Percentiles rank a stretch among this genome's conserved stretches.
phyloP scores from a whole-genome alignment of 2,888 invertebrate genomes.

The Hypomecis punctinalis region DNA sequence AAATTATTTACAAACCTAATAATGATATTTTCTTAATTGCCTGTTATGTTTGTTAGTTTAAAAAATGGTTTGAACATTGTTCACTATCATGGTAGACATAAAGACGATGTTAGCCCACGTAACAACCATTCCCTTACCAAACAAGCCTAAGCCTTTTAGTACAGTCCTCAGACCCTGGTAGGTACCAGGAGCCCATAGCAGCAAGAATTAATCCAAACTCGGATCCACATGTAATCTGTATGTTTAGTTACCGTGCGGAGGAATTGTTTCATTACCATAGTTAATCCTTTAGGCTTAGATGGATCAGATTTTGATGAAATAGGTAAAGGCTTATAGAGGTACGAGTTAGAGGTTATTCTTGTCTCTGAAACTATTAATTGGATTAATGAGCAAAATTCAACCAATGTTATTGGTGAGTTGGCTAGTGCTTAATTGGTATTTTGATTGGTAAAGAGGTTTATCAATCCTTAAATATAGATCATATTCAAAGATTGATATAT shows the following conservation, averaged over 20 bases:
- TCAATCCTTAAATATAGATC: too few species aligned
- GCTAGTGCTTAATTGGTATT: neutral
- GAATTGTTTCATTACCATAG: conserved; percentile 37
- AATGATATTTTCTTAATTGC: too few species aligned
- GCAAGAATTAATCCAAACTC: conserved; percentile 51
- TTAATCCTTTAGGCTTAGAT: conserved; percentile 25
- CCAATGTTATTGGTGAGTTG: neutral
- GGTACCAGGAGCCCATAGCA: conserved; percentile 48
- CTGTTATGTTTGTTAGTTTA: too few species aligned
- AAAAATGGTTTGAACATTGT: too few species aligned
- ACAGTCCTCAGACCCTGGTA: conserved; percentile 40
- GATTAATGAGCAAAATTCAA: conserved; percentile 2
- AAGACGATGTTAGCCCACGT: too few species aligned
- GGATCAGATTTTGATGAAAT: conserved; percentile 31
- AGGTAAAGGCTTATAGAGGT: conserved; percentile 15
- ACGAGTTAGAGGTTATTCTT: conserved; percentile 8
- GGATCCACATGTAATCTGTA: conserved; percentile 42
- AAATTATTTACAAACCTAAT: too few species aligned
- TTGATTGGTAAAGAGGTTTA: too few species aligned
- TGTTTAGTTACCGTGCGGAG: conserved; percentile 33
- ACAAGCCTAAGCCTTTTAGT: conserved; percentile 8
- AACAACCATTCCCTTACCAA: neutral
- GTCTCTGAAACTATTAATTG: conserved; percentile 21
- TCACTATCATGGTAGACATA: too few species aligned
- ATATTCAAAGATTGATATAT: too few species aligned